These are phyloP conservation scores for Drosophila ananassae DNA, from an alignment of 1,140 invertebrate species.

Conservation along the genomic window DNA sequence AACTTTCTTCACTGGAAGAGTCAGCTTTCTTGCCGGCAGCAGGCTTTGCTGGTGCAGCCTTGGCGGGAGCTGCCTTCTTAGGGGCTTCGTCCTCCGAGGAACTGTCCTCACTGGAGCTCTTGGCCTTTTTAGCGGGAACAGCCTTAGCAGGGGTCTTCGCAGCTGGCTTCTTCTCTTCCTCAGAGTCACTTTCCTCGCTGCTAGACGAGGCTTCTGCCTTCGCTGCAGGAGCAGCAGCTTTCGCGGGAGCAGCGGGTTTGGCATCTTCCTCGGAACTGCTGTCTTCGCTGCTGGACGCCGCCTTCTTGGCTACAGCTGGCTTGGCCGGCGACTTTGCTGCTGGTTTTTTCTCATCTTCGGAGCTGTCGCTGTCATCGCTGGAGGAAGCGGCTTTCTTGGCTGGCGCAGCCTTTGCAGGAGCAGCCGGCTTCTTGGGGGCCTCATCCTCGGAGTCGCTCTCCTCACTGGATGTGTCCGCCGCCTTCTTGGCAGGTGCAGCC, in stretches of 20 bases:
- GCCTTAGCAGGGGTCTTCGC: constrained; percentile 40
- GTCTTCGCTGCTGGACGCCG: constrained; percentile 43
- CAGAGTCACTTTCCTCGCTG: constrained; percentile 53
- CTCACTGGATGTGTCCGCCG: constrained; percentile 33
- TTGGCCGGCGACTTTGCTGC: constrained; percentile 18
- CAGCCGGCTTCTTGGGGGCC: constrained; percentile 28
- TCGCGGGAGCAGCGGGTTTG: constrained; percentile 31
- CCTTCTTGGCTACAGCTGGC: constrained; percentile 25
- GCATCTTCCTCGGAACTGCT: constrained; percentile 47
- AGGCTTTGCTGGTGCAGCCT: constrained; percentile 40
- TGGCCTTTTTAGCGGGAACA: constrained; percentile 32
- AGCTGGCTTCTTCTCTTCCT: constrained; percentile 43
- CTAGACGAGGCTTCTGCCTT: constrained; percentile 28
- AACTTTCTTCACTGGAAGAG: constrained; percentile 70
- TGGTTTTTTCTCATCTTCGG: constrained; percentile 42
- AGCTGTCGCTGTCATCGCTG: constrained; percentile 60
- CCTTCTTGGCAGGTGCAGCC: constrained; percentile 24
- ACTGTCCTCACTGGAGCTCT: constrained; percentile 76
- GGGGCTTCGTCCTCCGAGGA: constrained; percentile 50
- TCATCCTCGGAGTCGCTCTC: constrained; percentile 54
- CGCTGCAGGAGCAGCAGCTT: constrained; percentile 24
- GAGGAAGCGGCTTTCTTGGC: constrained; percentile 58
- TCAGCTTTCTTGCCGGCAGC: constrained; percentile 42
- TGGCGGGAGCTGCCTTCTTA: constrained; percentile 38
- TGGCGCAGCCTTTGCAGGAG: constrained; percentile 30